A percentile compares a stretch with the other conserved stretches of the same genome.
Evolutionary conservation across 2,888 invertebrate species (phyloP).

Genomic region (Stictocephala bisonia): DNA sequence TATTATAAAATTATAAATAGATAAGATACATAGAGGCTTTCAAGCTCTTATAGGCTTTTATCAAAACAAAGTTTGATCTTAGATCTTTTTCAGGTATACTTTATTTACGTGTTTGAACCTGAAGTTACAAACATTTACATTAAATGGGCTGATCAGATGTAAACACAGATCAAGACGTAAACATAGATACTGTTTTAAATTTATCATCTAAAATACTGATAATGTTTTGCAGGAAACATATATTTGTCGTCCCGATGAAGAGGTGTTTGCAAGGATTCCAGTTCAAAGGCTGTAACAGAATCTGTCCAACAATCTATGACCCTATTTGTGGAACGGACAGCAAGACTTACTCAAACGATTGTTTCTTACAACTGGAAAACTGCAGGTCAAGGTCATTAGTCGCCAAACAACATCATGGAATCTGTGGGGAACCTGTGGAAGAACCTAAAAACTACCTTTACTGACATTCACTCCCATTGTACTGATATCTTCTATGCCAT

Average conservation of each 20-base stretch:
- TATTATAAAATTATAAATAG: too few species aligned
- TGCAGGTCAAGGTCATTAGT: slow-evolving; percentile 86
- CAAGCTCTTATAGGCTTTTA: too few species aligned
- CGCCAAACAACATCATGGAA: slow-evolving; percentile 81
- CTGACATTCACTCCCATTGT: slow-evolving; percentile 59
- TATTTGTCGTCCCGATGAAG: slow-evolving; percentile 90
- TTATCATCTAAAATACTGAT: background rate
- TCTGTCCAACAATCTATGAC: slow-evolving; percentile 88
- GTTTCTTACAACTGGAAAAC: slow-evolving; percentile 91
- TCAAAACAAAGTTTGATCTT: too few species aligned
- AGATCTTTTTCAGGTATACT: too few species aligned
- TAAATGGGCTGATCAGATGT: too few species aligned
- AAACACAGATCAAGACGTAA: too few species aligned
- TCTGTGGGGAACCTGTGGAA: slow-evolving; percentile 86
- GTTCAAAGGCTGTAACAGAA: slow-evolving; percentile 87
- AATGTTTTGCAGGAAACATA: slow-evolving; percentile 77
- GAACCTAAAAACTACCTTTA: slow-evolving; percentile 91
- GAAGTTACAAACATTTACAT: too few species aligned
- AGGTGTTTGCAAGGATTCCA: slow-evolving; percentile 86
- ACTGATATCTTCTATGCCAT: too few species aligned
- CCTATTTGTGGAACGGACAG: slow-evolving; percentile 94
- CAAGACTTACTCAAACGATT: slow-evolving; percentile 93
- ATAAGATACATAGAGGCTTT: too few species aligned
- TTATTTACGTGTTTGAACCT: too few species aligned
- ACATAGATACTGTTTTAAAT: too few species aligned